Evolutionary conservation across 2,888 invertebrate species (phyloP), one percentile per base, ranked within the genome.

Genomic region (Nephrotoma flavescens): DNA sequence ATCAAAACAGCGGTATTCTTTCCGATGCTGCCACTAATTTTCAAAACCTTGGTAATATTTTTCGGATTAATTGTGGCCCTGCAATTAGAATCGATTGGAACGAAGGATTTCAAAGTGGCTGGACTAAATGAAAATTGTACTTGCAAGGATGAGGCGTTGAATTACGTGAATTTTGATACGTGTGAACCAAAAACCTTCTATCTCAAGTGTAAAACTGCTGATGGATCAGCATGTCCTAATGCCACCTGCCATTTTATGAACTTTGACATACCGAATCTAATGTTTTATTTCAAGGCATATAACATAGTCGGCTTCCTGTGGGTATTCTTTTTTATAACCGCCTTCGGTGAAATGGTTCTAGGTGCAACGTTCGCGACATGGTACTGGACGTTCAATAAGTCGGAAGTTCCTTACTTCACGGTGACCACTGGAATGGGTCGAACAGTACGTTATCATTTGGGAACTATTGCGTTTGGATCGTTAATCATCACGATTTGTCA

Each of bases 331-430:
- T 99, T 99, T 91, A 94, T 97, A 86, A 95, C 97, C 15, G 98
- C 97, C 41, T 93, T 97, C 88, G 95, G 96, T 5, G 97, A 99
- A 90, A 97, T 99, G 96, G 96, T 97, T 87, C 92, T 99, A 84
- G 98, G 99, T 88, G 94, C 94, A 71, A 95, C 96, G 1, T 97
- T 97, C 91, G 96, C 97, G 86, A 95, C 96, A 0, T 98, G 98
- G 96, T 99, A 98, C 91, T 98, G 98, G 98, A 97, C 98, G 0
- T 96, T 95, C 89, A 93, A 95, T 88, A 96, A 96, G 89, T 93
- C 92, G 19, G 94, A 97, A 89, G 93, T 99, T 9, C 97, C 98
- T 0, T 95, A 95, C 89, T 97, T 97, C 90, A 96, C 97, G 0
- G 93, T 98, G 4, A 94, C 96, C 0, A 91, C 92, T 7, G 95